phyloP scores from a whole-genome alignment of 2,888 invertebrate genomes.

The Leptinotarsa peninsularis region DNA sequence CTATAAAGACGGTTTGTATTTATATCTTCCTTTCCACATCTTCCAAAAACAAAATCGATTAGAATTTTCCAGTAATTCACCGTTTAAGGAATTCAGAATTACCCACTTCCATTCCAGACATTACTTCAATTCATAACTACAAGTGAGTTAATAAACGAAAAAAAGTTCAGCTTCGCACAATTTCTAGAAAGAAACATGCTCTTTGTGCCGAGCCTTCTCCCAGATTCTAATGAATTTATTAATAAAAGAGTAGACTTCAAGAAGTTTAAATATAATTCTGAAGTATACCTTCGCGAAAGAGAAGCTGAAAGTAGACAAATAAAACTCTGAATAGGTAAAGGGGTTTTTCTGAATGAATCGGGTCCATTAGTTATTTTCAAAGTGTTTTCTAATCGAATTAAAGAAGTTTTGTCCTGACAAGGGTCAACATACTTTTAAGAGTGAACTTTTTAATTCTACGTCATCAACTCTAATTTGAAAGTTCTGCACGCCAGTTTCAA shows the following conservation, averaged over 20 bases:
- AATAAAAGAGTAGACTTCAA: constrained; percentile 4
- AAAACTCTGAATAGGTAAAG: background rate
- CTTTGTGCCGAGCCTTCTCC: background rate
- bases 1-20: too few species aligned
- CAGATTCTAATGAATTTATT: constrained; percentile 6
- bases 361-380: background rate
- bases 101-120: background rate
- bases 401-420: background rate
- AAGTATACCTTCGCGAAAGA: background rate
- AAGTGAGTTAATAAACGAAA: background rate
- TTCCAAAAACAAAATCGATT: too few species aligned
- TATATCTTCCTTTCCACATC: too few species aligned
- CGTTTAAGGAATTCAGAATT: background rate
- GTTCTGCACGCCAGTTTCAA: too few species aligned
- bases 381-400: background rate
- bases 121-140: background rate
- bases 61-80: background rate
- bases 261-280: background rate
- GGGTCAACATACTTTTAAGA: background rate
- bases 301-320: background rate
- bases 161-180: background rate
- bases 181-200: background rate
- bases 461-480: too few species aligned
- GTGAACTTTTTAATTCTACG: too few species aligned
- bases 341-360: background rate